Evolutionary conservation across 2,888 invertebrate species (phyloP).

Genomic region (Disparrhopalites patrizii): DNA sequence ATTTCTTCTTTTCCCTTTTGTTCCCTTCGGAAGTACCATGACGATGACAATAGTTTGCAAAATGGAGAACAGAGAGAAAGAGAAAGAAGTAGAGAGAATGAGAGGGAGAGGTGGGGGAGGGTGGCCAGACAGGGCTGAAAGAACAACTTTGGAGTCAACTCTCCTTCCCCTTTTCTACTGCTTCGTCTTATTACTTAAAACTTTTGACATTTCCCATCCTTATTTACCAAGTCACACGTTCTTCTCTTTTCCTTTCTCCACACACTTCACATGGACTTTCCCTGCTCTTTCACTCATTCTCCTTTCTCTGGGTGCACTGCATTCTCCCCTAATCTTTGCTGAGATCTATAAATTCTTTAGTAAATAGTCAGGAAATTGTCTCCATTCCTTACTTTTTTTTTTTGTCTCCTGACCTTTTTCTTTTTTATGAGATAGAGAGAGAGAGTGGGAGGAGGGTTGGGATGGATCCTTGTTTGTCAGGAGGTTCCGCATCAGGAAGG

Average conservation of each 20-base stretch:
- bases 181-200: slow-evolving; percentile 7
- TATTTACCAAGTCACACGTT: slow-evolving; percentile 13
- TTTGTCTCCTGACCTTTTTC: too few relatives aligned
- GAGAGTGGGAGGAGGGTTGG: too few relatives aligned
- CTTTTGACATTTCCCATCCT: slow-evolving; percentile 6
- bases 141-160: slow-evolving; percentile 12
- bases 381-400: background rate
- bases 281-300: background rate
- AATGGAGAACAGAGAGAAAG: too few relatives aligned
- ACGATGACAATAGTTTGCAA: background rate
- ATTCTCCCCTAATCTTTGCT: too few relatives aligned
- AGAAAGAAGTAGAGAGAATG: too few relatives aligned
- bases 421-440: too few relatives aligned
- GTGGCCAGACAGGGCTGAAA: background rate
- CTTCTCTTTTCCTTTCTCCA: slow-evolving; percentile 1
- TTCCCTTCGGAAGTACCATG: background rate
- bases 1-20: background rate
- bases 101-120: too few relatives aligned
- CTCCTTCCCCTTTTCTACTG: background rate
- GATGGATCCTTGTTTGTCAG: background rate
- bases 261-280: background rate
- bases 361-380: too few relatives aligned
- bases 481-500: background rate
- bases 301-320: too few relatives aligned
- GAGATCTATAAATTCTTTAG: too few relatives aligned